Percentiles rank a stretch among this genome's conserved stretches.
Conservation (phyloP, 2,888 invertebrate species). For the Ormyrus thymus region DNA sequence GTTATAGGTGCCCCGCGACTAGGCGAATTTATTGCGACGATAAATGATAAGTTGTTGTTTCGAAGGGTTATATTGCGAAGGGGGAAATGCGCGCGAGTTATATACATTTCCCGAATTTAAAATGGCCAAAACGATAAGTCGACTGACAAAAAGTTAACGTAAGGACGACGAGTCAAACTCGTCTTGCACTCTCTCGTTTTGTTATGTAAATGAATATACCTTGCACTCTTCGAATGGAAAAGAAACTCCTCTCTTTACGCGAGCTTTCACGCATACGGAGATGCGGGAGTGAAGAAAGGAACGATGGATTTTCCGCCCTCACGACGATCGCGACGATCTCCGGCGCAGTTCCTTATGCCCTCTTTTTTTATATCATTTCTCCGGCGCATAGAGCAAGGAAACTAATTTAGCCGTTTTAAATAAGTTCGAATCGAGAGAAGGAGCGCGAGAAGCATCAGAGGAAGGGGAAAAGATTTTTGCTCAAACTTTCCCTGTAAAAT, state of each 20-base stretch:
- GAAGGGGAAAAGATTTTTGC: conserved; percentile 56
- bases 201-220: conserved; percentile 49
- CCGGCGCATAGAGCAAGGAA: conserved; percentile 12
- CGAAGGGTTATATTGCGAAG: conserved; percentile 48
- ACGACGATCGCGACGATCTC: conserved; percentile 21
- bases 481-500: conserved; percentile 51
- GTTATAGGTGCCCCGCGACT: conserved; percentile 58
- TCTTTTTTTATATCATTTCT: conserved; percentile 11
- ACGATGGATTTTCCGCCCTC: conserved; percentile 36
- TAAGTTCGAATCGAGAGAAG: conserved; percentile 36
- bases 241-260: conserved; percentile 41
- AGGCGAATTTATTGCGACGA: conserved; percentile 57
- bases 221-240: conserved; percentile 38
- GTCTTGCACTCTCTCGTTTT: conserved; percentile 52
- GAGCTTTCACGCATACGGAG: conserved; percentile 13
- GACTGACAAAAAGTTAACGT: conserved; percentile 41
- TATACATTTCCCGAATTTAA: conserved; percentile 38
- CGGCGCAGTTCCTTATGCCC: neutral
- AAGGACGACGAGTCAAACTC: conserved; percentile 52
- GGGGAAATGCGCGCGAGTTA: conserved; percentile 39
- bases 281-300: neutral
- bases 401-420: conserved; percentile 27
- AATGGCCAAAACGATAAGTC: conserved; percentile 54
- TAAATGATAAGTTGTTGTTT: conserved; percentile 58
- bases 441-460: neutral